Base-by-base conservation (phyloP, 2,888 invertebrate species). In the Leptinotarsa rubiginosa region DNA sequence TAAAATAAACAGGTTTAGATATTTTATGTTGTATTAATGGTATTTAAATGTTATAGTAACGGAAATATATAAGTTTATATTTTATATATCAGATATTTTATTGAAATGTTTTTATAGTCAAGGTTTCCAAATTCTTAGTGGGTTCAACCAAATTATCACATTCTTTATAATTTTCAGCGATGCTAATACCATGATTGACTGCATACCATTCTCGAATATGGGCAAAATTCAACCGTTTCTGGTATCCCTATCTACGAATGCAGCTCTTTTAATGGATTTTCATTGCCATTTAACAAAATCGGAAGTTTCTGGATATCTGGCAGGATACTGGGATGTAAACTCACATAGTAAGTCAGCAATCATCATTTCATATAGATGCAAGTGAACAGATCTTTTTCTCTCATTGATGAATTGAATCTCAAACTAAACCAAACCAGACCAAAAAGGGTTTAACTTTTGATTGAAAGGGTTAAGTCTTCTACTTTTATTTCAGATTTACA, bases 221-320 rank as follows among this genome's bases (percentile, higher is more conserved):
- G 96, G 96, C 7, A 96, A 97, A 89, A 93, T 97, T 72, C 98
- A 98, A 87, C 98, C 98, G 15, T 98, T 98, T 87, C 89, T 95
- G 71, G 92, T 98, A 7, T 94, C 96, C 22, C 91, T 97, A 76
- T 93, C 95, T 73, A 95, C 96, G 25, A 96, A 96, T 84, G 94
- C 97, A 2, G 92, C 95, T 74, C 90, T 97, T 22, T 90, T 97
- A 75, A 93, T 97, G 85, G 97, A 98, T 87, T 94, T 98, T 82
- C 98, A 98, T 87, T 96, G 96, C 84, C 97, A 98, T 88, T 90
- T 98, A 81, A 96, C 95, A n/a, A 95, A 94, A 84, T 95, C 95
- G 82, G 98, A 98, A 89, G 96, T 97, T 16, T 96, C 96, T 84
- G 98, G 98, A n/a, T 98, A 98, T 87, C 89, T 98, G 69, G 98